A percentile compares a stretch with the other conserved stretches of the same genome.
Conservation (phyloP, 2,797 vertebrate genomes). For the Hylomyscus alleni region DNA sequence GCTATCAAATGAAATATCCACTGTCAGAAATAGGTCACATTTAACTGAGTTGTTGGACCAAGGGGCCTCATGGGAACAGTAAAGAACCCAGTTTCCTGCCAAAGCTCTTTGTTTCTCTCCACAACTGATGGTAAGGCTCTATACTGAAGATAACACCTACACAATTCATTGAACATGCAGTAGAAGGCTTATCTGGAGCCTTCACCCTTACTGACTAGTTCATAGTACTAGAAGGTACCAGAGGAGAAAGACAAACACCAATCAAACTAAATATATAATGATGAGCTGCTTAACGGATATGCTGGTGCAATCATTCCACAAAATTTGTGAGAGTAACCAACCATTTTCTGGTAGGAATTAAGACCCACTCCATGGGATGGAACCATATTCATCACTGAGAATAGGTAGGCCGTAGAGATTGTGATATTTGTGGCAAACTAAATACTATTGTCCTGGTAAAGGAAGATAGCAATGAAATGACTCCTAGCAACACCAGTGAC, state of each 20-base stretch:
- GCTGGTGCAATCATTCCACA: not conserved
- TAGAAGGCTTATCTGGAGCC: not conserved
- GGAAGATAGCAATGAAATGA: no score
- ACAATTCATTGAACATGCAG: not conserved
- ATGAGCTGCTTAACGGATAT: not conserved
- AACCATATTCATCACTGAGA: no score
- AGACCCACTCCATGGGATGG: no score
- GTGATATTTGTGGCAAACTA: no score
- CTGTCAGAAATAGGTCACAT: no score
- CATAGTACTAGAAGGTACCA: not conserved
- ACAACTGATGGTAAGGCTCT: not conserved
- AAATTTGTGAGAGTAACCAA: not conserved
- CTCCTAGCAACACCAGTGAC: no score
- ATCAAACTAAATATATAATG: not conserved
- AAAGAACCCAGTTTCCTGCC: no score
- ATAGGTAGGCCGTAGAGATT: no score
- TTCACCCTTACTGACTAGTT: not conserved
- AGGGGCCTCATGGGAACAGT: not conserved
- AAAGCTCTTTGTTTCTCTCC: not conserved
- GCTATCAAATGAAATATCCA: not conserved
- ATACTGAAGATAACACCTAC: no score
- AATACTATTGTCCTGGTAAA: no score
- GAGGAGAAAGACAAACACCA: not conserved
- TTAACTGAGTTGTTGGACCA: not conserved
- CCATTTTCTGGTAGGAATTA: not conserved